phyloP scores from a whole-genome alignment of 2,113 vertebrate genomes.

The Paracanthobrama guichenoti region DNA sequence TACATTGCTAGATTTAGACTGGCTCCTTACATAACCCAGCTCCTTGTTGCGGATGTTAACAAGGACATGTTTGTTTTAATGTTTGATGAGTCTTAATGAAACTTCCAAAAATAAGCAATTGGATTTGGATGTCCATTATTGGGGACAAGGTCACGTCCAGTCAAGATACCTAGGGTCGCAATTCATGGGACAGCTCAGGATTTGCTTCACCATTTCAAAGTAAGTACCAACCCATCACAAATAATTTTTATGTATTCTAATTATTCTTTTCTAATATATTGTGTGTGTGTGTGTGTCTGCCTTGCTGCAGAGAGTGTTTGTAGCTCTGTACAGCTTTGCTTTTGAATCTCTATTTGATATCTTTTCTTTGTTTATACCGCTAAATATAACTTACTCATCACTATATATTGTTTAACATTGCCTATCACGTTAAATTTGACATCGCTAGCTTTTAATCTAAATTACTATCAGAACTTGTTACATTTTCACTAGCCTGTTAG shows the following conservation, averaged over 20 bases:
- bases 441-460: too few species aligned
- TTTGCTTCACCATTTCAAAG: conserved; percentile 15
- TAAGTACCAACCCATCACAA: background rate
- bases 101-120: conserved; percentile 32
- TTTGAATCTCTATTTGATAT: too few species aligned
- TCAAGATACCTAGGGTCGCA: conserved; percentile 11
- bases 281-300: background rate
- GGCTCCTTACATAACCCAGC: conserved; percentile 26
- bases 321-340: too few species aligned
- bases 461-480: too few species aligned
- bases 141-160: conserved; percentile 2
- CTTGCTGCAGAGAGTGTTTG: too few species aligned
- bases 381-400: too few species aligned
- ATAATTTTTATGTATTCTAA: background rate
- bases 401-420: too few species aligned
- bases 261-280: background rate
- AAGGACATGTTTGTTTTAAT: conserved; percentile 21
- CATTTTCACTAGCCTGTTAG: too few species aligned
- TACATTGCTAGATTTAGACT: too few species aligned
- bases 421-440: too few species aligned
- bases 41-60: conserved; percentile 18
- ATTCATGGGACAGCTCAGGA: background rate
- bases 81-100: conserved; percentile 35
- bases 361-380: too few species aligned
- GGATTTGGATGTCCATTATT: conserved; percentile 27